Percentiles rank a stretch among this genome's conserved stretches.
phyloP scores from a whole-genome alignment of 2,113 vertebrate genomes.

The Macrotis lagotis region DNA sequence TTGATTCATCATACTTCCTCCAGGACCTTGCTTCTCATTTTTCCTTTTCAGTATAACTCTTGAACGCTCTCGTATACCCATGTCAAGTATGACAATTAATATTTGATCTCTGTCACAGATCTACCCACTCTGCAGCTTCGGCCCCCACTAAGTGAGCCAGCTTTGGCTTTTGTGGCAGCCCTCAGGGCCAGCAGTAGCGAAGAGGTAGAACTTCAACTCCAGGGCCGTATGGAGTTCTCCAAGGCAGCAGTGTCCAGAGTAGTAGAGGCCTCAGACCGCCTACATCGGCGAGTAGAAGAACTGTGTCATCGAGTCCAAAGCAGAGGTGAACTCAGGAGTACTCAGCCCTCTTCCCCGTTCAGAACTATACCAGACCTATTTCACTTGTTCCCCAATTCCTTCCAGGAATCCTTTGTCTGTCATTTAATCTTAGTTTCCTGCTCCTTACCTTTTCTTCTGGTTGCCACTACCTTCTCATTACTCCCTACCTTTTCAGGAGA shows the following conservation, averaged over 20 bases:
- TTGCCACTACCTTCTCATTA: background rate
- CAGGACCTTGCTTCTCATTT: background rate
- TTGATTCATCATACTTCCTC: background rate
- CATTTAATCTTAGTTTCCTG: background rate
- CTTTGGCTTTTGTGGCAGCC: conserved; percentile 88
- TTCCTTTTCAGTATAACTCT: background rate
- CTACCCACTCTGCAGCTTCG: conserved; percentile 50
- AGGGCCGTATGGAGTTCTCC: conserved; percentile 93
- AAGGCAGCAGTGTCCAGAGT: conserved; percentile 89
- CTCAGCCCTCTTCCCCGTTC: too few relatives aligned
- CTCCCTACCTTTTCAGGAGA: conserved; percentile 66
- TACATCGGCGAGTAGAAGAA: conserved; percentile 87
- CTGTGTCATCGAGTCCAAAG: conserved; percentile 87
- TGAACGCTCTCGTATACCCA: background rate
- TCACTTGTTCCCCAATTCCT: background rate
- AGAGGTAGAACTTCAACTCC: conserved; percentile 90
- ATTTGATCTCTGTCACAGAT: conserved; percentile 39
- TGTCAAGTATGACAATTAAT: background rate
- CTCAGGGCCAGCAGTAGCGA: conserved; percentile 91
- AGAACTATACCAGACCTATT: background rate
- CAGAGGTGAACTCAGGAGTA: conserved; percentile 81
- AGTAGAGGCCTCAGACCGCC: conserved; percentile 89
- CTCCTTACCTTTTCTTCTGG: conserved; percentile 8
- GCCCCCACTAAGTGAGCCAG: conserved; percentile 85
- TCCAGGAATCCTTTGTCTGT: background rate